Evolutionary conservation across 1,140 invertebrate genomes (phyloP).

Genomic region (Drosophila ironensis): DNA sequence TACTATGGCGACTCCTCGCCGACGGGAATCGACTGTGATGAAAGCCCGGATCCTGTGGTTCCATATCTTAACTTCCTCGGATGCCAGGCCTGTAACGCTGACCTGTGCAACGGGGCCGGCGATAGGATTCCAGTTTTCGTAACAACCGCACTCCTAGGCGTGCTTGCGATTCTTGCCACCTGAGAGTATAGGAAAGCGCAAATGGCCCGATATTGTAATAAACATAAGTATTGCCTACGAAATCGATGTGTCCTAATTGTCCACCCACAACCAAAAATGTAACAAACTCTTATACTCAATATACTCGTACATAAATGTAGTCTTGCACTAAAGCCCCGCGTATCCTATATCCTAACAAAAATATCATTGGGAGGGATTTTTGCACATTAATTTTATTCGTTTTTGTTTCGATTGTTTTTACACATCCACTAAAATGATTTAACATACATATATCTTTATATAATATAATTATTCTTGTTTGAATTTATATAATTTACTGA

Average conservation of each 20-base stretch:
- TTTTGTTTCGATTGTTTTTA: conserved; percentile 64
- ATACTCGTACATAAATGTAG: too few relatives aligned
- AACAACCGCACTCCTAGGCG: not conserved
- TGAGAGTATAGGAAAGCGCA: not conserved
- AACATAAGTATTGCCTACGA: conserved; percentile 3
- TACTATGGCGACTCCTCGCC: conserved; percentile 55
- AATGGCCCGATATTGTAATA: not conserved
- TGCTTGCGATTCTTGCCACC: not conserved
- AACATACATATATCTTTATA: conserved; percentile 70
- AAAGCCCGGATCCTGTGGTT: conserved; percentile 52
- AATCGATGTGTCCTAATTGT: not conserved
- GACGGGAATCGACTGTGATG: conserved; percentile 42
- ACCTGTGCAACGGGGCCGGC: conserved; percentile 52
- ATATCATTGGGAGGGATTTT: conserved; percentile 6
- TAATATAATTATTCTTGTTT: conserved; percentile 58
- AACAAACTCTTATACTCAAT: too few relatives aligned
- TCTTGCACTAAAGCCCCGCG: too few relatives aligned
- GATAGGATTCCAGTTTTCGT: not conserved
- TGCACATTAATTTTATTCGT: conserved; percentile 53
- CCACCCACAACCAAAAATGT: too few relatives aligned
- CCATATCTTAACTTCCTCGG: conserved; percentile 48
- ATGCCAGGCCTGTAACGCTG: conserved; percentile 53
- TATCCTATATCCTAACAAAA: not conserved
- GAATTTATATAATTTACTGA: conserved; percentile 60
- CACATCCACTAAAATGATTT: conserved; percentile 79